phyloP scores from a whole-genome alignment of 2,888 invertebrate species.

The Graphium colonna region DNA sequence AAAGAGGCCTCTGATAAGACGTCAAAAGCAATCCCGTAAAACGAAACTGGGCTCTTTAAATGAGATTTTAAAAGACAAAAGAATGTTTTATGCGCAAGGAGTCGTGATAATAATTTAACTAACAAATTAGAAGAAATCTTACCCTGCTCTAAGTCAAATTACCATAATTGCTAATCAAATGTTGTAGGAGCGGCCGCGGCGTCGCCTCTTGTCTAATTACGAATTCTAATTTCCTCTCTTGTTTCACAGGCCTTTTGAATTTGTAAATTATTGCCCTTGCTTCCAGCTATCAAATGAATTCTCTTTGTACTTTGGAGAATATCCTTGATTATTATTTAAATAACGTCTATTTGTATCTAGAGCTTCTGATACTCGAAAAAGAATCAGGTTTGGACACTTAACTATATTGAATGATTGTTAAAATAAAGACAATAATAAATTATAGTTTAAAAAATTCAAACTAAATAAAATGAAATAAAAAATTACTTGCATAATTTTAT shows the following conservation, averaged over 20 bases:
- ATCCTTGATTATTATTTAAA: conserved; percentile 13
- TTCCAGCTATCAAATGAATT: conserved; percentile 64
- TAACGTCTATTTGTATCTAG: not conserved
- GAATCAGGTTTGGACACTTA: not conserved
- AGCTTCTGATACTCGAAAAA: not conserved
- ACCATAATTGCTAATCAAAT: conserved; percentile 80
- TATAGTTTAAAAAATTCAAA: too few relatives aligned
- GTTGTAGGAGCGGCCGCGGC: conserved; percentile 68
- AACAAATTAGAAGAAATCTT: conserved; percentile 77
- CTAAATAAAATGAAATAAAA: too few relatives aligned
- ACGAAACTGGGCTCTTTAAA: conserved; percentile 13
- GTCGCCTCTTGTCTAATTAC: conserved; percentile 71
- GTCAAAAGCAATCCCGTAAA: not conserved
- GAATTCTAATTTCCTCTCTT: conserved; percentile 78
- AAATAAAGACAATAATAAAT: not conserved
- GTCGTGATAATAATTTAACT: conserved; percentile 71
- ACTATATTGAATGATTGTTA: not conserved
- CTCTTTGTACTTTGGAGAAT: conserved; percentile 26
- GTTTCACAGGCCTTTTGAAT: conserved; percentile 76
- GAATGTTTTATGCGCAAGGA: conserved; percentile 43
- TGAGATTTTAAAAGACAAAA: conserved; percentile 32
- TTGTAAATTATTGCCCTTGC: conserved; percentile 70
- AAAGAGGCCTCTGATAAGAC: not conserved
- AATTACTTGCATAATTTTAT: too few relatives aligned
- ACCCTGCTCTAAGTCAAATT: conserved; percentile 77